A percentile compares a stretch with the other conserved stretches of the same genome.
phyloP scores from a whole-genome alignment of 2,113 vertebrate species.

The Tragelaphus strepsiceros region DNA sequence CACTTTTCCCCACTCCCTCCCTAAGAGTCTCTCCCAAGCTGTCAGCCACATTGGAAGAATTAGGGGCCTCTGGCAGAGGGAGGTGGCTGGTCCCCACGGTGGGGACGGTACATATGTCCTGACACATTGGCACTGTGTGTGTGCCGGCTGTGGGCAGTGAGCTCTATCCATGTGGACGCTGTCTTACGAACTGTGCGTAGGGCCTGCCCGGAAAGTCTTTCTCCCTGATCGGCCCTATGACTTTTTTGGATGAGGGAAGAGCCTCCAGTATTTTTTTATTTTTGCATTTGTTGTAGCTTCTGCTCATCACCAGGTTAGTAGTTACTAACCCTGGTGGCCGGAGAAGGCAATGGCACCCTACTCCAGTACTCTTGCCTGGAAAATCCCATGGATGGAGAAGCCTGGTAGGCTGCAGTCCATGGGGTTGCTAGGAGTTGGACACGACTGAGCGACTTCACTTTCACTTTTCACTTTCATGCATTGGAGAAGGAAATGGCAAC shows the following conservation, averaged over 20 bases:
- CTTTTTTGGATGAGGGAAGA: not conserved
- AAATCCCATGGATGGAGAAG: too few species aligned
- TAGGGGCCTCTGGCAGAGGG: slow-evolving; percentile 41
- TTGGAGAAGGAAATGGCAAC: too few species aligned
- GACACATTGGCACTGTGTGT: slow-evolving; percentile 45
- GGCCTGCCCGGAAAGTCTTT: not conserved
- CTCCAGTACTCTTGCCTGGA: too few species aligned
- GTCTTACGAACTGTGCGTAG: not conserved
- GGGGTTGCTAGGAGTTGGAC: too few species aligned
- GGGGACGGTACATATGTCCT: slow-evolving; percentile 55
- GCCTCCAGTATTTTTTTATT: not conserved
- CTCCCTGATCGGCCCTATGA: not conserved
- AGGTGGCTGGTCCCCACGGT: slow-evolving; percentile 34
- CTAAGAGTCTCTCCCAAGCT: not conserved
- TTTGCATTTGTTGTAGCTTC: not conserved
- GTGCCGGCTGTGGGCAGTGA: not conserved
- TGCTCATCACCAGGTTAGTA: not conserved
- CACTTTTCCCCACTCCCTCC: not conserved
- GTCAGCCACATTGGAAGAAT: slow-evolving; percentile 69
- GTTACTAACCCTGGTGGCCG: too few species aligned
- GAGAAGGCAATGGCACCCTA: too few species aligned
- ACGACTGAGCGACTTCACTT: too few species aligned
- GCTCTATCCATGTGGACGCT: not conserved
- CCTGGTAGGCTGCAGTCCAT: too few species aligned
- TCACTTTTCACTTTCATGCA: too few species aligned